These are phyloP conservation scores for Prinia subflava DNA, from an alignment of 2,113 vertebrate genomes.

Conservation along the genomic window DNA sequence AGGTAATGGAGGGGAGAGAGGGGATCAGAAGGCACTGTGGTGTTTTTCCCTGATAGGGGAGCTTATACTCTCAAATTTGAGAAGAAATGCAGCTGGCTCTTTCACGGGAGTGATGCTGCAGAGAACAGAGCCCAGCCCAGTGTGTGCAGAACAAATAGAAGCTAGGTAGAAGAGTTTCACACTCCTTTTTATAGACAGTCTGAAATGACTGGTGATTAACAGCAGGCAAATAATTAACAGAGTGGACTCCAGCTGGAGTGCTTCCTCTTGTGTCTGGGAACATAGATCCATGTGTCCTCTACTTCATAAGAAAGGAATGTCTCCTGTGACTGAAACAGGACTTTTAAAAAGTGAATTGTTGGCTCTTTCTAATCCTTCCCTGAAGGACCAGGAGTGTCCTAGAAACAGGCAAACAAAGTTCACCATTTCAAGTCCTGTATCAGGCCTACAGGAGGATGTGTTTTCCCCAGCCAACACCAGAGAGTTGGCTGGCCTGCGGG, in stretches of 20 bases:
- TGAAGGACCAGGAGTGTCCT: neutral
- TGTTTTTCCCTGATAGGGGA: neutral
- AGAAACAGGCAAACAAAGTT: neutral
- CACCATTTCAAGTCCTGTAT: neutral
- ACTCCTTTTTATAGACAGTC: neutral
- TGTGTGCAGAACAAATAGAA: neutral
- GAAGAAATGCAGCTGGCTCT: neutral
- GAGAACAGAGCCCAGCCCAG: neutral
- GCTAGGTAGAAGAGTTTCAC: neutral
- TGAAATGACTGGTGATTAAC: conserved; percentile 11
- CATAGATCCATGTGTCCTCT: neutral
- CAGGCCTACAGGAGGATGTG: neutral
- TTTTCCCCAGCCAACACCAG: neutral
- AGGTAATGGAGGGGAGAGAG: accelerated
- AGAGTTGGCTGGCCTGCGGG: neutral
- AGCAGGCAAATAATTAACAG: neutral
- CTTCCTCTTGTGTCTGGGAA: conserved; percentile 34
- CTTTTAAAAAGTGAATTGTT: neutral
- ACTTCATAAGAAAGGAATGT: conserved; percentile 46
- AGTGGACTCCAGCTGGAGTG: neutral
- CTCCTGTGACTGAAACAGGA: conserved; percentile 19
- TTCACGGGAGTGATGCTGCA: neutral
- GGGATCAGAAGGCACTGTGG: neutral
- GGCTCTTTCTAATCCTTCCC: neutral
- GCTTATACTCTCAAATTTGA: neutral